Base-by-base conservation (phyloP, 2,888 invertebrate species). In the Machimus atricapillus region DNA sequence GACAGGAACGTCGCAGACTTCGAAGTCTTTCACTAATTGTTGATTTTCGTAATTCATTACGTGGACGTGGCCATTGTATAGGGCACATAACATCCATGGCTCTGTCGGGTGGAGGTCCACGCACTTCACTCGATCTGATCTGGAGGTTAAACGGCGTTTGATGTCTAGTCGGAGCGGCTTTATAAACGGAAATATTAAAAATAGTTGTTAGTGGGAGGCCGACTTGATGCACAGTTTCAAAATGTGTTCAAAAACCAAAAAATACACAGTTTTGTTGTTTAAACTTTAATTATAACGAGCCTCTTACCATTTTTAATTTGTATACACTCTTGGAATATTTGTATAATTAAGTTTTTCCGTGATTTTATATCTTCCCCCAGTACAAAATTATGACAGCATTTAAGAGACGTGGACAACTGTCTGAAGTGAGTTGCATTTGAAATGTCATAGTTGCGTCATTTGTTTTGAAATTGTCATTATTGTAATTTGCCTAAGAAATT, bases 41-140 rank as follows among this genome's bases (percentile, higher is more conserved):
- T 99, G 99, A 88, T 97, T 97, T 92, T 99, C 99, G 93, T 98
- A 97, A 92, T 99, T 99, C 99, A 99, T 99, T 91, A 99, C 97
- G 94, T 99, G 99, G 90, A 99, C 98, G 93, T 99, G 98, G 90
- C 99, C 99, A 93, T 98, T 99, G 94, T 99, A 99, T 46, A 99
- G 94, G 58, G 98, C 98, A 90, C 98, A 99, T 85, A 99, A 94
- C 95, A 99, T 97, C 99, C 99, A 99, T 89, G 99, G 98, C 92
- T 99, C 99, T 66, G 96, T 95, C 0, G 99, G 99, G 93, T 99
- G 99, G 89, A 99, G 95, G 93, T 99, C 99, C 14, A 98, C 98
- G 92, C 97, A 97, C 94, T 99, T 99, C 83, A 99, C 99, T 89
- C 99, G 95, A 93, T 99, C 99, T 9, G 99, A 99, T 89, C 99